Conservation (phyloP, 2,797 vertebrate species). For the Enteromius trimaculatus region DNA sequence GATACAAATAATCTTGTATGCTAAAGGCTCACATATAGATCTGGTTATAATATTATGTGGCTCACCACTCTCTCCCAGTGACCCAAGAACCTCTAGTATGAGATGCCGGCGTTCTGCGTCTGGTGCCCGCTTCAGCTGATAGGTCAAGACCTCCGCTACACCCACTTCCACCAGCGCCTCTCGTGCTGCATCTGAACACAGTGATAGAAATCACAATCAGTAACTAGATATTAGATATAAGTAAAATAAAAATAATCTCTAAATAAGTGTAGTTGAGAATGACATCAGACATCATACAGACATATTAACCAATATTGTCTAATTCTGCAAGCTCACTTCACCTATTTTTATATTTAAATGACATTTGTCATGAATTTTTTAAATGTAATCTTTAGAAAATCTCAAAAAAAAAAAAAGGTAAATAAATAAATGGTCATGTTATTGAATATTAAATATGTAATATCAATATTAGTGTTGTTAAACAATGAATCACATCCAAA, state of each 20-base stretch:
- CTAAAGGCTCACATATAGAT: neutral
- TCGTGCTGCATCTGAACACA: constrained; percentile 79
- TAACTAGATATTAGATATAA: neutral
- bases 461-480: too few species aligned
- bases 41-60: neutral
- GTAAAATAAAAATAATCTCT: neutral
- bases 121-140: constrained; percentile 82
- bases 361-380: neutral
- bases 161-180: constrained; percentile 81
- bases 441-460: neutral
- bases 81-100: constrained; percentile 86
- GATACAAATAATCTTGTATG: neutral
- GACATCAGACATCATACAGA: too few species aligned
- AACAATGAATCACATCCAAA: too few species aligned
- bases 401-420: neutral
- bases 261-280: neutral
- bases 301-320: neutral
- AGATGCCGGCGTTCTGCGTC: constrained; percentile 86
- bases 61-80: constrained; percentile 87
- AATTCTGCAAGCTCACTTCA: neutral
- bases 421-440: neutral
- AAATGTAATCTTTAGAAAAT: neutral
- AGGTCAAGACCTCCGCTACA: constrained; percentile 80
- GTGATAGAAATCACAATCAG: neutral
- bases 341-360: neutral